phyloP scores from a whole-genome alignment of 2,797 vertebrate genomes.

The Mus spretus region DNA sequence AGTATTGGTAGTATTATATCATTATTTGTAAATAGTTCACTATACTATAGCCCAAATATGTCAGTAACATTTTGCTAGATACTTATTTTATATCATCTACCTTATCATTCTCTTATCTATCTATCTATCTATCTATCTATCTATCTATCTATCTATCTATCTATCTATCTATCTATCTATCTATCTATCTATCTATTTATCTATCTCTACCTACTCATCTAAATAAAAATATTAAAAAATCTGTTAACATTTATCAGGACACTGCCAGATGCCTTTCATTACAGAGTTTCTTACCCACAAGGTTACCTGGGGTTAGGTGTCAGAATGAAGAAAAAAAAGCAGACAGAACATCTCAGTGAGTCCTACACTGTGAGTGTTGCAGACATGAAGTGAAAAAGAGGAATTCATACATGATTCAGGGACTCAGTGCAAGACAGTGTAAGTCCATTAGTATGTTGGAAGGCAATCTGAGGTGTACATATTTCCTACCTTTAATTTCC shows the following conservation, averaged over 20 bases:
- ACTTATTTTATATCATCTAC: not conserved
- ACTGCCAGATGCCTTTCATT: not conserved
- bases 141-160: not conserved
- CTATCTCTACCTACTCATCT: not conserved
- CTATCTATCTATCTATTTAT: not conserved
- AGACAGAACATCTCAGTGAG: not conserved
- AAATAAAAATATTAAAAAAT: not conserved
- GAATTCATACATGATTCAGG: not conserved
- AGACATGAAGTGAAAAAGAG: slow-evolving; percentile 2
- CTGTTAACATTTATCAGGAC: not conserved
- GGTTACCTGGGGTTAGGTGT: slow-evolving; percentile 1
- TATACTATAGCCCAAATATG: not conserved
- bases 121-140: not conserved
- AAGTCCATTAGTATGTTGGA: not conserved
- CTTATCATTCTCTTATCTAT: not conserved
- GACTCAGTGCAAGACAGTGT: not conserved
- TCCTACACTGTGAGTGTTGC: not conserved
- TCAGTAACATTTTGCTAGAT: not conserved
- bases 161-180: not conserved
- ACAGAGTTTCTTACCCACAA: slow-evolving; percentile 13
- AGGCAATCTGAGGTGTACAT: not conserved
- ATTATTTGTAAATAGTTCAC: slow-evolving; percentile 21
- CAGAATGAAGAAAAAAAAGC: not conserved
- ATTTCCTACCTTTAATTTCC: not conserved
- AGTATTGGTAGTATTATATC: not conserved